Conservation (phyloP, 2,113 vertebrate genomes). For the Tragulus kanchil region DNA sequence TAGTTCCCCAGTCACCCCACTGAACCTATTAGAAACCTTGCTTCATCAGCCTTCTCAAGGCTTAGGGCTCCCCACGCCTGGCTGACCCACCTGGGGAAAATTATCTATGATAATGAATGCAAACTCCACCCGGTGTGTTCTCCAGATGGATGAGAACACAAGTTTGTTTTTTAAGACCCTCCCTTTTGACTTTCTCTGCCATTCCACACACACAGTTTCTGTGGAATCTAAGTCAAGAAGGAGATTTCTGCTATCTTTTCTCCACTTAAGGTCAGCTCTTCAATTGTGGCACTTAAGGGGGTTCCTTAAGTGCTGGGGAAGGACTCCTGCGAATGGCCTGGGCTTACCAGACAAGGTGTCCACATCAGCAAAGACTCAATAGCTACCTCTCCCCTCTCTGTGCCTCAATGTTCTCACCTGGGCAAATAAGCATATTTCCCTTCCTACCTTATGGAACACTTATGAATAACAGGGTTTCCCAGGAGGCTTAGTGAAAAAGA, state of each 20-base stretch:
- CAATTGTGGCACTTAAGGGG: too few species aligned
- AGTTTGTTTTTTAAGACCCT: neutral
- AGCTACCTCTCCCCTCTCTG: neutral
- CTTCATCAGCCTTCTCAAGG: neutral
- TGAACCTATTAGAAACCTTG: neutral
- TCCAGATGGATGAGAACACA: neutral
- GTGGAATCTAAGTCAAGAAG: constrained; percentile 8
- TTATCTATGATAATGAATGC: neutral
- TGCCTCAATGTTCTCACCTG: neutral
- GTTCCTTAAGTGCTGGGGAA: neutral
- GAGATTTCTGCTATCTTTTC: neutral
- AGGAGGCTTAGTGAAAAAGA: neutral
- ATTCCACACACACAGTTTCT: neutral
- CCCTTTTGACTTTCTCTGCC: neutral
- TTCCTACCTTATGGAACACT: neutral
- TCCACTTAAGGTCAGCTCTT: neutral
- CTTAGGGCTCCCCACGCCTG: neutral
- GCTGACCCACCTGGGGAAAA: neutral
- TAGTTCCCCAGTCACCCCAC: neutral
- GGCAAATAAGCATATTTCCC: neutral
- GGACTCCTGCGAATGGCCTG: neutral
- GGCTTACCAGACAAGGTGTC: neutral
- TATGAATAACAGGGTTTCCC: neutral
- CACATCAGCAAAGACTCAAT: neutral
- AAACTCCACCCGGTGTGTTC: neutral